Evolutionary conservation across 2,797 vertebrate genomes (phyloP).

Genomic region (Neomorphus geoffroyi): DNA sequence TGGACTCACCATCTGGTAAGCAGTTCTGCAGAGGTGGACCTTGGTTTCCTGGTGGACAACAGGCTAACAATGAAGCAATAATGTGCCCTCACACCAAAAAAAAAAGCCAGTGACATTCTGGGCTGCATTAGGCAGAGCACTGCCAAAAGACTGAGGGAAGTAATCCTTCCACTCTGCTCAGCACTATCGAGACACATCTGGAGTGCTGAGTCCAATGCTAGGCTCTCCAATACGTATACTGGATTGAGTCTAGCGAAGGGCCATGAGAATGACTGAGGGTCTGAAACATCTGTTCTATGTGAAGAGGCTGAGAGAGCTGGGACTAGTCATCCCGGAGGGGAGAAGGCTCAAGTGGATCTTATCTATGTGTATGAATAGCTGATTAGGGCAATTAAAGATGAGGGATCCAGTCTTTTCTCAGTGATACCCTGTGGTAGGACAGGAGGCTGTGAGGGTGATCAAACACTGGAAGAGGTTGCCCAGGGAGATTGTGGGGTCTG

Average conservation of each 20-base stretch:
- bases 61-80: neutral
- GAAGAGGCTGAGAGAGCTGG: too few relatives aligned
- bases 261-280: too few relatives aligned
- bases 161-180: neutral
- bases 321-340: too few relatives aligned
- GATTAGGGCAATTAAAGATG: too few relatives aligned
- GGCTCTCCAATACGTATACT: too few relatives aligned
- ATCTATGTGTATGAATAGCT: too few relatives aligned
- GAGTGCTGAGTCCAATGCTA: neutral
- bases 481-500: neutral
- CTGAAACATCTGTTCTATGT: too few relatives aligned
- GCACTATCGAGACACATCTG: neutral
- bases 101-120: neutral
- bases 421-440: neutral
- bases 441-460: neutral
- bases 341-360: too few relatives aligned
- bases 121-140: neutral
- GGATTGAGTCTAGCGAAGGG: too few relatives aligned
- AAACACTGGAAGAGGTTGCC: neutral
- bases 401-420: too few relatives aligned
- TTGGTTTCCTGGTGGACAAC: neutral
- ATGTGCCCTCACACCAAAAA: neutral
- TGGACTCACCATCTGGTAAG: neutral
- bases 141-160: neutral
- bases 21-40: neutral